phyloP scores from a whole-genome alignment of 1,140 invertebrate species.

The Zaprionus camerounensis region DNA sequence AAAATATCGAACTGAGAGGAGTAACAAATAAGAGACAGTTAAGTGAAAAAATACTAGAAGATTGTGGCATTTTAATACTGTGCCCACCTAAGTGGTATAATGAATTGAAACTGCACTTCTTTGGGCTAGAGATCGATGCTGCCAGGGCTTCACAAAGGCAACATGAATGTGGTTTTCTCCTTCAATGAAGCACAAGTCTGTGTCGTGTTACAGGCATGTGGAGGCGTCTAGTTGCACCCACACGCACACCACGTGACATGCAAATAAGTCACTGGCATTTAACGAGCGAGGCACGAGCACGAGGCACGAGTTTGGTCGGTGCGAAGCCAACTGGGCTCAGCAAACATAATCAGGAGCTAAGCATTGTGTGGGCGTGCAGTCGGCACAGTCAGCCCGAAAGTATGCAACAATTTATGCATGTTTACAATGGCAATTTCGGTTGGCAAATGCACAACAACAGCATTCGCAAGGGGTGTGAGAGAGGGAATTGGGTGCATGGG shows the following conservation, averaged over 20 bases:
- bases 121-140: background rate
- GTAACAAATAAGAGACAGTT: background rate
- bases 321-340: constrained; percentile 48
- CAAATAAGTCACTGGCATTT: constrained; percentile 74
- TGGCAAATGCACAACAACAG: constrained; percentile 15
- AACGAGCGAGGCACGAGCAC: constrained; percentile 52
- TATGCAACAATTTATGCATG: constrained; percentile 80
- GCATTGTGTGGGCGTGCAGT: constrained; percentile 50
- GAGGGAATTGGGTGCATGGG: background rate
- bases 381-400: constrained; percentile 54
- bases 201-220: background rate
- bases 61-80: background rate
- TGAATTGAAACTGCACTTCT: background rate
- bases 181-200: background rate
- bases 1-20: background rate
- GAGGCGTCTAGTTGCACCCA: background rate
- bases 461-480: constrained; percentile 15
- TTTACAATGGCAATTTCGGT: constrained; percentile 74
- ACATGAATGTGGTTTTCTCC: background rate
- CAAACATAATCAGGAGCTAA: constrained; percentile 79
- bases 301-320: constrained; percentile 14
- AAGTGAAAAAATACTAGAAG: background rate
- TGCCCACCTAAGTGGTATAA: background rate
- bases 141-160: background rate
- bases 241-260: constrained; percentile 10